Percentiles rank a stretch among this genome's conserved stretches.
These are phyloP conservation scores for Patagioenas fasciata DNA, from an alignment of 2,113 vertebrate species.

Conservation along the genomic window DNA sequence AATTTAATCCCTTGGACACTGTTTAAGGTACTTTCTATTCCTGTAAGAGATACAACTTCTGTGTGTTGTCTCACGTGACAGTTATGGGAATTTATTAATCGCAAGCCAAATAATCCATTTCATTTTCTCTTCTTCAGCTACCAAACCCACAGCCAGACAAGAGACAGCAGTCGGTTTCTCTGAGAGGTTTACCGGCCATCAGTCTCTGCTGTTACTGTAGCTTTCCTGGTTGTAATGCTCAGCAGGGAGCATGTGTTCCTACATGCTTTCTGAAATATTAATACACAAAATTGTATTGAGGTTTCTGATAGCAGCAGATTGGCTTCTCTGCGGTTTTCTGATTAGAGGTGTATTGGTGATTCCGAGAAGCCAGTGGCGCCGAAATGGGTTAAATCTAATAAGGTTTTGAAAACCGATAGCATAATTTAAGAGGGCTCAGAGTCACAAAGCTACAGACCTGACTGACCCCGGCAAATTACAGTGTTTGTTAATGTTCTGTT, in stretches of 20 bases:
- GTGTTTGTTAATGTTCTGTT: slow-evolving; percentile 77
- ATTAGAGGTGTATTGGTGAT: slow-evolving; percentile 80
- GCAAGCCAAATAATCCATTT: slow-evolving; percentile 70
- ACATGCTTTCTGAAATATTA: slow-evolving; percentile 90
- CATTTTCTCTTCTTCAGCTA: slow-evolving; percentile 63
- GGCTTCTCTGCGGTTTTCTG: slow-evolving; percentile 85
- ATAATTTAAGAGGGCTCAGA: slow-evolving; percentile 76
- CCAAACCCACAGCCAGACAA: slow-evolving; percentile 63
- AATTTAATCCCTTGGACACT: not conserved
- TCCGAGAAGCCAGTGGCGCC: slow-evolving; percentile 88
- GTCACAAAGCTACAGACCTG: slow-evolving; percentile 70
- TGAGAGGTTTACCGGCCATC: slow-evolving; percentile 33
- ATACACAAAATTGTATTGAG: slow-evolving; percentile 85
- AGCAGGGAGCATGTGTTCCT: slow-evolving; percentile 77
- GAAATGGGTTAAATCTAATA: slow-evolving; percentile 87
- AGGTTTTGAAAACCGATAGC: slow-evolving; percentile 89
- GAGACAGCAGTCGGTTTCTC: slow-evolving; percentile 38
- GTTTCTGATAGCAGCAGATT: slow-evolving; percentile 84
- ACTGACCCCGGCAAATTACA: slow-evolving; percentile 75
- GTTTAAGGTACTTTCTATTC: slow-evolving; percentile 40
- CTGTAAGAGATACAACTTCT: slow-evolving; percentile 56
- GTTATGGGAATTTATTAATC: slow-evolving; percentile 77
- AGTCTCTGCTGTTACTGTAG: slow-evolving; percentile 56
- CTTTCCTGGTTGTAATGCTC: slow-evolving; percentile 76
- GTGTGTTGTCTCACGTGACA: slow-evolving; percentile 23